Percentiles rank a stretch among this genome's conserved stretches.
These are phyloP conservation scores for Paralvinella palmiformis DNA, from an alignment of 1,140 invertebrate genomes.

Conservation along the genomic window DNA sequence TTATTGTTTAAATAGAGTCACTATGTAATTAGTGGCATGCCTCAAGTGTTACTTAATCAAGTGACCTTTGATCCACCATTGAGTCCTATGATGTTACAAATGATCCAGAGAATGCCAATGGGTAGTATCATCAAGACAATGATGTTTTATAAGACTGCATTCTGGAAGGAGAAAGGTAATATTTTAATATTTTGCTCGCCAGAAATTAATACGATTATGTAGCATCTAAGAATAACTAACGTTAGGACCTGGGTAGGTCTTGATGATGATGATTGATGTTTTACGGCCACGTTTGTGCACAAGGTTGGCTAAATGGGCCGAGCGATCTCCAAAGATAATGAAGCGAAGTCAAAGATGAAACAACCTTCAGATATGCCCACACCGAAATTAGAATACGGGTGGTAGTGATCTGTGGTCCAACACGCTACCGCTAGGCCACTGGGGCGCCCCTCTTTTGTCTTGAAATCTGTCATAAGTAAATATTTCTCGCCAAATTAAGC, in stretches of 20 bases:
- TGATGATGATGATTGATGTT: too few relatives aligned
- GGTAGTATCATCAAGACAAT: constrained; percentile 47
- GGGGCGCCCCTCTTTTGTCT: neutral
- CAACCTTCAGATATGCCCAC: too few relatives aligned
- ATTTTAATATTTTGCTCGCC: too few relatives aligned
- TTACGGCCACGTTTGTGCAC: too few relatives aligned
- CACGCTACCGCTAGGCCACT: too few relatives aligned
- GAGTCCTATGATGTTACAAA: constrained; percentile 37
- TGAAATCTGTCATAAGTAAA: neutral
- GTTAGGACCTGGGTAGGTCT: neutral
- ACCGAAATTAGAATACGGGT: too few relatives aligned
- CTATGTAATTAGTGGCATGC: constrained; percentile 42
- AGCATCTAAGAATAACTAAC: too few relatives aligned
- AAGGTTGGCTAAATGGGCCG: too few relatives aligned
- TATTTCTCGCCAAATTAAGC: neutral
- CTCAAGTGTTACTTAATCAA: constrained; percentile 43
- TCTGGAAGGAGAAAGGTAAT: constrained; percentile 45
- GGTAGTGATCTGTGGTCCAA: too few relatives aligned
- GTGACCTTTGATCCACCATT: constrained; percentile 46
- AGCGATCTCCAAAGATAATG: too few relatives aligned
- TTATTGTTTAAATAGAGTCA: constrained; percentile 31
- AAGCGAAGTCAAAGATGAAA: too few relatives aligned
- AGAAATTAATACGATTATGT: too few relatives aligned
- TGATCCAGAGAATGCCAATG: constrained; percentile 48
- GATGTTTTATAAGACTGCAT: constrained; percentile 42